A percentile compares a stretch with the other conserved stretches of the same genome.
Evolutionary conservation across 2,113 vertebrate species (phyloP).

Genomic region (Rhabdornis inornatus): DNA sequence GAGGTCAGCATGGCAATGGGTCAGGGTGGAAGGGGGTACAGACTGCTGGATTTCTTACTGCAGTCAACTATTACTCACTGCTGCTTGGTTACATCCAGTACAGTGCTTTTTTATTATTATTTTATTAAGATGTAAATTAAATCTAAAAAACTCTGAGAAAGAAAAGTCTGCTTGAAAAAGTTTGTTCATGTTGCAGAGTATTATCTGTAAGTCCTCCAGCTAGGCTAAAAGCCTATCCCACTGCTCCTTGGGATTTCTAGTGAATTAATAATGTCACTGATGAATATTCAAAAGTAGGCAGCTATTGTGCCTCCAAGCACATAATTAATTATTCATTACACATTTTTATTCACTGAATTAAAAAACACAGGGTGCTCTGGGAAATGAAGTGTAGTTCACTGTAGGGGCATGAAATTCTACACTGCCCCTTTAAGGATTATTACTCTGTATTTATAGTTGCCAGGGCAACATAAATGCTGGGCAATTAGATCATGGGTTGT

Average conservation of each 20-base stretch:
- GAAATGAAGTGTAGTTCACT: conserved; percentile 82
- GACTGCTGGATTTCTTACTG: neutral
- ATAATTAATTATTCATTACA: conserved; percentile 89
- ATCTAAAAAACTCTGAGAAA: conserved; percentile 53
- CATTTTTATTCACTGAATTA: conserved; percentile 89
- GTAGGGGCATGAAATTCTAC: conserved; percentile 81
- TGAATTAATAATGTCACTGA: conserved; percentile 87
- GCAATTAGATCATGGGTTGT: conserved; percentile 88
- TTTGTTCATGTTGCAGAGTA: conserved; percentile 70
- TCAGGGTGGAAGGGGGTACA: neutral
- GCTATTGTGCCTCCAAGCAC: conserved; percentile 87
- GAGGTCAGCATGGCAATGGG: neutral
- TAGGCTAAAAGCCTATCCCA: conserved; percentile 78
- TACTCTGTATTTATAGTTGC: conserved; percentile 85
- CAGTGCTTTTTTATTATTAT: conserved; percentile 6
- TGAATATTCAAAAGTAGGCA: conserved; percentile 88
- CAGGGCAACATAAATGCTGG: conserved; percentile 86
- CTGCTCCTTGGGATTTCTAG: conserved; percentile 80
- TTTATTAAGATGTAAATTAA: conserved; percentile 71
- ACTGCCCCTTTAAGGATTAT: conserved; percentile 86
- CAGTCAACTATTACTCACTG: neutral
- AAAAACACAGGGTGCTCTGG: conserved; percentile 85
- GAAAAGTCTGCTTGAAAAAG: conserved; percentile 74
- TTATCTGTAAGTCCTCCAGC: conserved; percentile 81
- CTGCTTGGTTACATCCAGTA: neutral